Evolutionary conservation across 2,797 vertebrate genomes (phyloP), one percentile per base, ranked within the genome.

Genomic region (Poeciliopsis infans): DNA sequence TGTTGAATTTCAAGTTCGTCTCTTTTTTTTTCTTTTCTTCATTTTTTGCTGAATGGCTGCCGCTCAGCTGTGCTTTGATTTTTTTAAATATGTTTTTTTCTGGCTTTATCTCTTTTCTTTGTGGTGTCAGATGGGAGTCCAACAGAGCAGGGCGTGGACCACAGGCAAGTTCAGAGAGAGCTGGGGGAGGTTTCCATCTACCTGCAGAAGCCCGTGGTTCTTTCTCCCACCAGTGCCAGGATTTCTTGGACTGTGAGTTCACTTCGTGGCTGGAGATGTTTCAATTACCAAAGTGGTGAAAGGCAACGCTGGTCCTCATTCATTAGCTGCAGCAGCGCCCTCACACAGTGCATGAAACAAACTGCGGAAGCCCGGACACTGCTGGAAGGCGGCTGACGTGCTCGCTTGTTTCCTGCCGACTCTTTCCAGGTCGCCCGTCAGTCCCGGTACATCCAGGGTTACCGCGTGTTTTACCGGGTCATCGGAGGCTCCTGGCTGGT

Each of bases 241-340:
- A 96, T 99, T 90, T 95, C 96, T 85, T 99, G 98, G 98, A 97
- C 95, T 0, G 98, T 99, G 94, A 98, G 98, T 97, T 75, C 36
- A 79, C 76, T 33, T 69, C n/a, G 53, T 74, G 70, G 69, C 70
- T 55, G 45, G 78, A 46, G 75, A 79, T 68, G 41, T 75, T 47
- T 68, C 43, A 20, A 71, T 85, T 85, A 80, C 85, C 66, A 81
- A 86, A 74, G 77, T 25, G 80, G 8, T 31, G 75, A 88, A 86
- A 25, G 49, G 86, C 83, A 76, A 82, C 47, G 73, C 76, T 89
- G 66, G 87, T 88, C 88, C 85, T 78, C 76, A 64, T 77, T 84
- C 47, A 84, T 89, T 78, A 80, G 76, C 84, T 86, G 77, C 69
- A 84, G 79, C 87, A 74, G 49, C 80, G 81, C 68, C 72, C 53